These are phyloP conservation scores for Thysanoteuthis rhombus DNA, from an alignment of 2,888 invertebrate species.

Conservation along the genomic window DNA sequence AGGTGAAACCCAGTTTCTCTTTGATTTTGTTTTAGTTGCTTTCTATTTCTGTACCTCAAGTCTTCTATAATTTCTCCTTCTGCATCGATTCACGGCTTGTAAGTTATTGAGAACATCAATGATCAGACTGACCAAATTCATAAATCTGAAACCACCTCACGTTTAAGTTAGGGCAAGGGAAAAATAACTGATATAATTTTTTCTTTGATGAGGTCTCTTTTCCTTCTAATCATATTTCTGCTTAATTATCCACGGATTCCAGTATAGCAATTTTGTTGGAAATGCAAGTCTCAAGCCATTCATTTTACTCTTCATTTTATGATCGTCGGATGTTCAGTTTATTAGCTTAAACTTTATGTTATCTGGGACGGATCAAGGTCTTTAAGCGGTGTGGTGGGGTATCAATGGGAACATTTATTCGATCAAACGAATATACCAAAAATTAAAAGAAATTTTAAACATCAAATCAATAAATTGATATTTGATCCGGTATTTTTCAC, in stretches of 20 bases:
- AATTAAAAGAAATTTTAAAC: too few relatives aligned
- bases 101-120: not conserved
- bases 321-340: not conserved
- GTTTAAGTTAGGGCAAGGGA: not conserved
- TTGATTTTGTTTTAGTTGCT: not conserved
- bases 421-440: too few relatives aligned
- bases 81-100: not conserved
- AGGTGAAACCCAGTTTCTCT: too few relatives aligned
- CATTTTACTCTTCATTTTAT: not conserved
- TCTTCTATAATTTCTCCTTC: not conserved
- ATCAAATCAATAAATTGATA: too few relatives aligned
- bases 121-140: not conserved
- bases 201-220: not conserved
- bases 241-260: not conserved
- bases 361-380: too few relatives aligned
- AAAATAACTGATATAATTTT: not conserved
- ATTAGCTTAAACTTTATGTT: not conserved
- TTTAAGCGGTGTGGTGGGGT: too few relatives aligned
- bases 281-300: not conserved
- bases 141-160: not conserved
- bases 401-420: too few relatives aligned
- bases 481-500: too few relatives aligned
- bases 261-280: not conserved
- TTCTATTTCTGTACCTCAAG: not conserved
- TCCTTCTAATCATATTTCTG: not conserved